Evolutionary conservation across 2,797 vertebrate genomes (phyloP).

Genomic region (Oophaga sylvatica): DNA sequence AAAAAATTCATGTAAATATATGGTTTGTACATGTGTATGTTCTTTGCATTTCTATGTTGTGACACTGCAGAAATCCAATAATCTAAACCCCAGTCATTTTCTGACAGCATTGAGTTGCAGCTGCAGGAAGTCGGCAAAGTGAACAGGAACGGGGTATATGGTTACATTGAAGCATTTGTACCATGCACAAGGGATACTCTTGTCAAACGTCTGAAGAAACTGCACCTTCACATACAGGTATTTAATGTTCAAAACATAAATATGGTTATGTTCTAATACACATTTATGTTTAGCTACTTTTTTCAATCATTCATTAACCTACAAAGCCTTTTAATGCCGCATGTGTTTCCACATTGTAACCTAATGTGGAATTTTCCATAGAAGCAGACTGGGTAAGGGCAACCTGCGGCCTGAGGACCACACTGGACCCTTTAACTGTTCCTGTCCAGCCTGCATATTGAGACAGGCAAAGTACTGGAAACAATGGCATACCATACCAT

Average conservation of each 20-base stretch:
- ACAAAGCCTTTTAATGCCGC: no score
- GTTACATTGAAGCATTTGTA: slow-evolving; percentile 93
- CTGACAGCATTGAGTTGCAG: slow-evolving; percentile 91
- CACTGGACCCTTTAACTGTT: no score
- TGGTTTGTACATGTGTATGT: neutral
- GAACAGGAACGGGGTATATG: slow-evolving; percentile 85
- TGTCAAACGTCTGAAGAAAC: slow-evolving; percentile 94
- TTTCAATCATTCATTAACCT: no score
- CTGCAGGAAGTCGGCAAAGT: slow-evolving; percentile 87
- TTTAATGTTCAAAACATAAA: slow-evolving; percentile 8
- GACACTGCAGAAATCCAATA: slow-evolving; percentile 28
- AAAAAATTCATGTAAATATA: neutral
- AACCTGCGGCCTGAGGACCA: no score
- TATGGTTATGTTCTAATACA: neutral
- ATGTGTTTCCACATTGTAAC: no score
- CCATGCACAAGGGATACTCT: slow-evolving; percentile 95
- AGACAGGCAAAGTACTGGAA: no score
- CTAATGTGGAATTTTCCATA: no score
- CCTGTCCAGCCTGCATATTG: no score
- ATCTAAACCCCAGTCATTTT: slow-evolving; percentile 57
- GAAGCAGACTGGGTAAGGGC: no score
- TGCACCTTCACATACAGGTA: slow-evolving; percentile 95
- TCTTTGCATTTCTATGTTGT: neutral
- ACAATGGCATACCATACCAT: no score
- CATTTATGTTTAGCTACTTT: no score